phyloP scores from a whole-genome alignment of 2,797 vertebrate species.

The Diceros bicornis region DNA sequence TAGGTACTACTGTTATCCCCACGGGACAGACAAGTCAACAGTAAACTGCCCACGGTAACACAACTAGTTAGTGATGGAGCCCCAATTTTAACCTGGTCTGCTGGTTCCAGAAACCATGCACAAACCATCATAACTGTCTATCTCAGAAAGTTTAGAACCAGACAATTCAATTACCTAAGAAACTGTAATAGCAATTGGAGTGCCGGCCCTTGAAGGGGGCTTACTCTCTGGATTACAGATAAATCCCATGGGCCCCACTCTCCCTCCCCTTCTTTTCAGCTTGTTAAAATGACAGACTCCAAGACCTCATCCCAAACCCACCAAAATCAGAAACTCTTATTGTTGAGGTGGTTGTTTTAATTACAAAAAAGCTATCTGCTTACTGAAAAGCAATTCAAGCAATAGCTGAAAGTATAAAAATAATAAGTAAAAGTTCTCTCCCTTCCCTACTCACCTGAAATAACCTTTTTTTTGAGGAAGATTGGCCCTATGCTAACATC shows the following conservation, averaged over 20 bases:
- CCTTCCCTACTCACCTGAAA: neutral
- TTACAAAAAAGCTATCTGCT: neutral
- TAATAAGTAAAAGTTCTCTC: neutral
- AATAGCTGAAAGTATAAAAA: neutral
- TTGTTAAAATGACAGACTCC: neutral
- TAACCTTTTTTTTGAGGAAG: neutral
- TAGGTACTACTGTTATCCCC: neutral
- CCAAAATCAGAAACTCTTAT: neutral
- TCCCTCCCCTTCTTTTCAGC: neutral
- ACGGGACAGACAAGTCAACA: neutral
- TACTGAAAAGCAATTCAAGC: slow-evolving; percentile 49
- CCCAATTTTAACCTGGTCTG: neutral
- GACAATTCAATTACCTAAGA: neutral
- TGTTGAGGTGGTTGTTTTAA: neutral
- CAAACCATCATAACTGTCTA: rapidly evolving
- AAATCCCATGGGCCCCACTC: neutral
- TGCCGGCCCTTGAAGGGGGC: neutral
- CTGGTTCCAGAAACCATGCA: neutral
- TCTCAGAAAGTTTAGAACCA: neutral
- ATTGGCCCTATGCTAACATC: too few species aligned
- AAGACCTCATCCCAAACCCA: neutral
- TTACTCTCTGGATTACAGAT: neutral
- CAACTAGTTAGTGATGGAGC: neutral
- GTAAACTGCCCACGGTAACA: neutral
- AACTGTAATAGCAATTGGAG: neutral